Evolutionary conservation across 1,140 invertebrate species (phyloP).

Genomic region (Drosophila paulistorum): DNA sequence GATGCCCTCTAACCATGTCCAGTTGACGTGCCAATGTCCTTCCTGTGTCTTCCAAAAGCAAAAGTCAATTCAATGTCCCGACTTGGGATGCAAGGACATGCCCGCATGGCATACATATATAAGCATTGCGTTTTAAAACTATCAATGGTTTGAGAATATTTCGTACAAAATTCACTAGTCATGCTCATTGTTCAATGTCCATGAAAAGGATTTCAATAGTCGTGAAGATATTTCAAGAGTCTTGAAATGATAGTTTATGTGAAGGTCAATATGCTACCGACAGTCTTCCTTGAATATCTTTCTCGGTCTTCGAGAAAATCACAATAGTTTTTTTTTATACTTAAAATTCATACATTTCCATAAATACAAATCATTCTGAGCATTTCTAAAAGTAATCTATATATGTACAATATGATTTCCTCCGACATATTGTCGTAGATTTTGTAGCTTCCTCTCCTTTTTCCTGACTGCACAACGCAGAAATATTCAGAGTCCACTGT

Average conservation of each 20-base stretch:
- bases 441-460: too few relatives aligned
- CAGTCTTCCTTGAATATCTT: too few relatives aligned
- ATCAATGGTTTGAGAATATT: background rate
- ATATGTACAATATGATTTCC: too few relatives aligned
- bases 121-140: background rate
- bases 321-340: too few relatives aligned
- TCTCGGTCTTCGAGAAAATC: too few relatives aligned
- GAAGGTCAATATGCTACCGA: too few relatives aligned
- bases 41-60: slow-evolving; percentile 27
- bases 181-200: slow-evolving; percentile 1
- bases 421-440: too few relatives aligned
- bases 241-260: background rate
- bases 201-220: background rate
- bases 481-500: background rate
- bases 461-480: too few relatives aligned
- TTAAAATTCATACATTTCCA: too few relatives aligned
- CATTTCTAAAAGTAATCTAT: too few relatives aligned
- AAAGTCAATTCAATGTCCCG: slow-evolving; percentile 56
- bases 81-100: slow-evolving; percentile 45
- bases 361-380: too few relatives aligned
- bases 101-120: slow-evolving; percentile 8
- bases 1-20: slow-evolving; percentile 32
- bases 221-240: background rate
- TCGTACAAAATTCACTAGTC: background rate
- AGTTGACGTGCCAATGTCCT: slow-evolving; percentile 52